Base-by-base conservation (phyloP, 2,113 vertebrate genomes). In the Delphinus delphis region DNA sequence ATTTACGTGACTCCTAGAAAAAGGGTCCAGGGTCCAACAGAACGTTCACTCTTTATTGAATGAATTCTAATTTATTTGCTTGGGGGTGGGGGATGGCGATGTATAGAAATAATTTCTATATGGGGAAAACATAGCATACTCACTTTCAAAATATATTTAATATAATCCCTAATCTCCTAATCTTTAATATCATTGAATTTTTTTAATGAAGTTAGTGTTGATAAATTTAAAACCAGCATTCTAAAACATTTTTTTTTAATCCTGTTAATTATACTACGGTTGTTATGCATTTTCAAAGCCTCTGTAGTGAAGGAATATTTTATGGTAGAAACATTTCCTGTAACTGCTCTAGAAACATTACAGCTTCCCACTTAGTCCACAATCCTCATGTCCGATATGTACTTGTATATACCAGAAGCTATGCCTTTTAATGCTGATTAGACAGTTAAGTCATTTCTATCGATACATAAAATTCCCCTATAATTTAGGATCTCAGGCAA, bases 401-500 rank as follows among this genome's bases (percentile, higher is more conserved):
- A 65, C 5, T 93, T 85, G 58, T 92, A n/a, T 50, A 81, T 15
- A 47, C 38, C 41, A 93, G 67, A 81, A 86, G 12, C 53, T 83
- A 14, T 33, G 76, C n/a, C 62, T 92, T 86, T 55, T 31, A 88
- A 95, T 63, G 18, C n/a, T 96, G 74, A 88, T 8, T 85, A 18
- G 44, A 70, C 95, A 95, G 95, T 87, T 93, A 95, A 98, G 87
- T 96, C 93, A 88, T 76, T 93, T 95, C 77, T 95, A 96, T 47
- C 62, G 6, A 97, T 96, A 97, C 50, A 95, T 60, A 96, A 96
- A 93, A 92, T 77, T 94, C n/a, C 36, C 18, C 68, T 82, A 55
- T 90, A 96, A 96, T 96, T 96, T 93, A 93, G 77, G 94, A 81
- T 97, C 79, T 11, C 31, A 73, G 96, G 96, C 84, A 96, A 98